Evolutionary conservation across 2,797 vertebrate species (phyloP).

Genomic region (Pogoniulus pusillus): DNA sequence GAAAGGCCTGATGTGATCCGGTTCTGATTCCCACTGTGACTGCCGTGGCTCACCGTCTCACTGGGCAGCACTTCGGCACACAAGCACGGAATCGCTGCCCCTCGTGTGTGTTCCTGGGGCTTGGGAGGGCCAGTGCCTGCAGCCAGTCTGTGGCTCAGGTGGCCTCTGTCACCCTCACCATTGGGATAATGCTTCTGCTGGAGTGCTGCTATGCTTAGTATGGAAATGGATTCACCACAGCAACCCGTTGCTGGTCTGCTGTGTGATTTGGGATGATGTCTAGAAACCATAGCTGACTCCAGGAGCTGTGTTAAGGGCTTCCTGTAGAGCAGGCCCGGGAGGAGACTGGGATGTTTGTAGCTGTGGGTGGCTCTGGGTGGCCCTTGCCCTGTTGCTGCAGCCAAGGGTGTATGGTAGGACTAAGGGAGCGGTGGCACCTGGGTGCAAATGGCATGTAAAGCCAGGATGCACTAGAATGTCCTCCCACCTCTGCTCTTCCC

Average conservation of each 20-base stretch:
- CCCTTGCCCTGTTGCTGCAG: background rate
- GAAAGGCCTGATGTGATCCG: background rate
- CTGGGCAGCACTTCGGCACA: background rate
- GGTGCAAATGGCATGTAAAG: rapidly evolving
- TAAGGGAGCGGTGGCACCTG: rapidly evolving
- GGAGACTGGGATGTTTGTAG: background rate
- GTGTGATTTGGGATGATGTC: background rate
- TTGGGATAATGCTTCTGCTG: background rate
- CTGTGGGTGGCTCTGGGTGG: background rate
- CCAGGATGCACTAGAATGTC: background rate
- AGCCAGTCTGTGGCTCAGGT: background rate
- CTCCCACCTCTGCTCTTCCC: background rate
- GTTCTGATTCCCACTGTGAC: background rate
- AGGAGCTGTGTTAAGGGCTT: background rate
- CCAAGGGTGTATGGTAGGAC: background rate
- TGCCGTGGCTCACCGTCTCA: background rate
- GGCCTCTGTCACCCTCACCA: rapidly evolving
- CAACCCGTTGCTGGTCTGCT: rapidly evolving
- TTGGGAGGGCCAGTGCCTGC: background rate
- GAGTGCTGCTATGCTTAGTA: rapidly evolving
- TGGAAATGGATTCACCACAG: rapidly evolving
- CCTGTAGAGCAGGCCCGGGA: background rate
- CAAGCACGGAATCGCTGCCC: rapidly evolving
- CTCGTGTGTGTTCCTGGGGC: rapidly evolving
- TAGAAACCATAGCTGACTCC: background rate